Evolutionary conservation across 2,113 vertebrate genomes (phyloP).

Genomic region (Nycticebus coucang): DNA sequence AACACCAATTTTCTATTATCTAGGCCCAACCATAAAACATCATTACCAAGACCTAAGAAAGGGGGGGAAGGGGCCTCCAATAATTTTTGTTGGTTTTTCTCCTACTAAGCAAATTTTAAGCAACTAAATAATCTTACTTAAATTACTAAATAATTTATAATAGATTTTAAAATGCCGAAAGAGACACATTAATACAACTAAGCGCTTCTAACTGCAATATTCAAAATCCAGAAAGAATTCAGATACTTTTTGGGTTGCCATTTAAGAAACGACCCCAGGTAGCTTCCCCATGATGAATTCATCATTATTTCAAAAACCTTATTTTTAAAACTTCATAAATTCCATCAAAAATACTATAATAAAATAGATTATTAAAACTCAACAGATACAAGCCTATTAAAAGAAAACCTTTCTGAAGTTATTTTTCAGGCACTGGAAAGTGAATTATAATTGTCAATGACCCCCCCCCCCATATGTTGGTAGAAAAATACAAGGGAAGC

Average conservation of each 20-base stretch:
- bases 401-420: not conserved
- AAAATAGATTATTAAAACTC: not conserved
- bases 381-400: not conserved
- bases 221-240: not conserved
- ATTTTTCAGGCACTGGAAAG: constrained; percentile 27
- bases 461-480: not conserved
- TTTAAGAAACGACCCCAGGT: not conserved
- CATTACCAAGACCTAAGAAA: not conserved
- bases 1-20: not conserved
- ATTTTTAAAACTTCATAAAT: constrained; percentile 35
- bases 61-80: not conserved
- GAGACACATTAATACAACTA: not conserved
- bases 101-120: not conserved
- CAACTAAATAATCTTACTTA: not conserved
- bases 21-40: not conserved
- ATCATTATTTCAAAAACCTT: not conserved
- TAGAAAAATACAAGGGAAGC: not conserved
- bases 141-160: not conserved
- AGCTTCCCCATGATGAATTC: not conserved
- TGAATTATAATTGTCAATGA: not conserved
- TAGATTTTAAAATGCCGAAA: not conserved
- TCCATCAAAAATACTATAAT: not conserved
- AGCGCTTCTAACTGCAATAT: not conserved
- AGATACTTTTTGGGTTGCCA: not conserved
- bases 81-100: not conserved